phyloP scores from a whole-genome alignment of 2,113 vertebrate species.

The Grammomys dolichurus region DNA sequence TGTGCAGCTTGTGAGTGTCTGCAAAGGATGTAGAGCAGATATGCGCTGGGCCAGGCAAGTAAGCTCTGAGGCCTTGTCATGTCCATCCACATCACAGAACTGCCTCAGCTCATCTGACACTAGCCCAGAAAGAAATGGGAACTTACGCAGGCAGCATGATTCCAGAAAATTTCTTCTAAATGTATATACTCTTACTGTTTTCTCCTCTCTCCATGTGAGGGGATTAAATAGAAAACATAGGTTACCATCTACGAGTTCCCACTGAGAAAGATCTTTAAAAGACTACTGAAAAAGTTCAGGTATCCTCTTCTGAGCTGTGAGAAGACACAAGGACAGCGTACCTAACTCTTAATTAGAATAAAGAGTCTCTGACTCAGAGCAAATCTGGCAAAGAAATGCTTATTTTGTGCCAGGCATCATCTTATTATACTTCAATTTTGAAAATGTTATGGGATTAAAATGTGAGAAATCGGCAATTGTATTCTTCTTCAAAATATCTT shows the following conservation, averaged over 20 bases:
- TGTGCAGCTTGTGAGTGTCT: background rate
- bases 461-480: slow-evolving; percentile 25
- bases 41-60: background rate
- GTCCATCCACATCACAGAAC: slow-evolving; percentile 12
- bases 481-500: slow-evolving; percentile 5
- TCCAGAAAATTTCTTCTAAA: slow-evolving; percentile 40
- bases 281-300: background rate
- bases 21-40: background rate
- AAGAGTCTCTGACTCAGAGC: slow-evolving; percentile 20
- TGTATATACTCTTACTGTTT: slow-evolving; percentile 44
- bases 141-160: slow-evolving; percentile 1
- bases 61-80: background rate
- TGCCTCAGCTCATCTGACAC: slow-evolving; percentile 10
- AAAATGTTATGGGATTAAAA: slow-evolving; percentile 22
- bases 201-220: slow-evolving; percentile 25
- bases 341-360: slow-evolving; percentile 39
- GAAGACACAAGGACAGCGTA: background rate
- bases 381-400: slow-evolving; percentile 59
- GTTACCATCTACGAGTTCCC: background rate
- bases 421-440: slow-evolving; percentile 51
- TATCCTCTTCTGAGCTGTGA: background rate
- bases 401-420: slow-evolving; percentile 12
- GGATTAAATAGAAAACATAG: slow-evolving; percentile 25
- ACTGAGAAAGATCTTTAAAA: slow-evolving; percentile 21
- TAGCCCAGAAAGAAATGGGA: background rate